A percentile compares a stretch with the other conserved stretches of the same genome.
phyloP scores from a whole-genome alignment of 1,140 invertebrate species.

The Brachionus paranguensis region DNA sequence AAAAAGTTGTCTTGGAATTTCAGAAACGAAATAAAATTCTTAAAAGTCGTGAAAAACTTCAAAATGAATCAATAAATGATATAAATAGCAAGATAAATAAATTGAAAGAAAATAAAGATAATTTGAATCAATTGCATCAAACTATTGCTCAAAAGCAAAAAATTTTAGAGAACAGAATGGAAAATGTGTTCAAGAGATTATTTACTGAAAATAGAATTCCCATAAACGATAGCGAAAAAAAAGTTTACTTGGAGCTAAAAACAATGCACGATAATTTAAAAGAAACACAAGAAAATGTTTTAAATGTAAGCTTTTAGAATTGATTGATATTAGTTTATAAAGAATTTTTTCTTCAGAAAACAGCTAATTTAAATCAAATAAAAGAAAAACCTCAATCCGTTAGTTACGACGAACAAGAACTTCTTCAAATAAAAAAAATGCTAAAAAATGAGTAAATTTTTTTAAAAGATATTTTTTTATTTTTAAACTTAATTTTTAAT shows the following conservation, averaged over 20 bases:
- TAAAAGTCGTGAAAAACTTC: conserved; percentile 5
- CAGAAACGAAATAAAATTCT: not conserved
- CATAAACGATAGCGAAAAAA: not conserved
- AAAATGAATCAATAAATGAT: not conserved
- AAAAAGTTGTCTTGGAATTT: conserved; percentile 4
- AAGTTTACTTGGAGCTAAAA: not conserved
- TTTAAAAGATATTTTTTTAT: too few species aligned
- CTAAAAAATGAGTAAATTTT: not conserved
- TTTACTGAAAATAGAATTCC: not conserved
- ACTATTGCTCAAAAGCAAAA: not conserved
- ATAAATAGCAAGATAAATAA: not conserved
- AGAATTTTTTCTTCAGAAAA: not conserved
- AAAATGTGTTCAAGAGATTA: not conserved
- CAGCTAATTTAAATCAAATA: not conserved
- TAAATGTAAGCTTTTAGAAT: not conserved
- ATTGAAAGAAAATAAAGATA: not conserved
- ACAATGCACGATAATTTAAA: not conserved
- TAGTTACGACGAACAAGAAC: not conserved
- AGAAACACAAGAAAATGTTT: not conserved
- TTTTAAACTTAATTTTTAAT: not conserved
- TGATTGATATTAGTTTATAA: not conserved
- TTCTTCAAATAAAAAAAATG: not conserved
- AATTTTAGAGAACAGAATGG: not conserved
- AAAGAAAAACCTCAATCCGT: not conserved
- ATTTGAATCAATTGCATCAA: not conserved